These are phyloP conservation scores for Marmota flaviventris DNA, from an alignment of 2,113 vertebrate species.

Conservation along the genomic window DNA sequence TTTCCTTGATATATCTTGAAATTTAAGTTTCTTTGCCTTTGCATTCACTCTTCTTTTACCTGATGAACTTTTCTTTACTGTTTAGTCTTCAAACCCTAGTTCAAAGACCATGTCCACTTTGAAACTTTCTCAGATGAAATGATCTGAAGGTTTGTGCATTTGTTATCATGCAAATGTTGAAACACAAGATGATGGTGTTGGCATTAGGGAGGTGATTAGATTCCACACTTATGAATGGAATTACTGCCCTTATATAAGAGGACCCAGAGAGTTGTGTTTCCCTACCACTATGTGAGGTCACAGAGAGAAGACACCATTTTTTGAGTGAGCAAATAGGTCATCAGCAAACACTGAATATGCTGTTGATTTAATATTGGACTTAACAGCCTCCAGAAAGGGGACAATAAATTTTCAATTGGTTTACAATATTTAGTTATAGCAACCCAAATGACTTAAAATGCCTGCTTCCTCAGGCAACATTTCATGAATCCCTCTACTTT, in stretches of 20 bases:
- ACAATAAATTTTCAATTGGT: not conserved
- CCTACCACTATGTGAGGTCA: not conserved
- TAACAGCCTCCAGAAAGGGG: not conserved
- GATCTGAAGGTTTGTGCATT: not conserved
- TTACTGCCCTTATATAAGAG: not conserved
- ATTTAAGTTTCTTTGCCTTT: not conserved
- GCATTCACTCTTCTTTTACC: not conserved
- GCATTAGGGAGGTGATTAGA: not conserved
- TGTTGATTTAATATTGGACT: not conserved
- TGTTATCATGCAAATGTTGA: not conserved
- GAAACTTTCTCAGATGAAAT: not conserved
- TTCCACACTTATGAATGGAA: not conserved
- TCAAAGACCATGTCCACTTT: not conserved
- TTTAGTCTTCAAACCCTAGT: not conserved
- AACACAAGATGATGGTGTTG: not conserved
- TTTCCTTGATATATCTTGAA: not conserved
- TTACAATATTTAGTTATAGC: not conserved
- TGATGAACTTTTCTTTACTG: not conserved
- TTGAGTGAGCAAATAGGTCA: not conserved
- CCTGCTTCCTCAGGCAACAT: not conserved
- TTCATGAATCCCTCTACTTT: not conserved
- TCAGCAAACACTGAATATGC: not conserved
- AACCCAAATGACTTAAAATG: not conserved
- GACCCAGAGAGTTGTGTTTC: not conserved
- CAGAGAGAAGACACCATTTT: not conserved